Conservation (phyloP, 2,113 vertebrate genomes). For the Crotalus horridus region DNA sequence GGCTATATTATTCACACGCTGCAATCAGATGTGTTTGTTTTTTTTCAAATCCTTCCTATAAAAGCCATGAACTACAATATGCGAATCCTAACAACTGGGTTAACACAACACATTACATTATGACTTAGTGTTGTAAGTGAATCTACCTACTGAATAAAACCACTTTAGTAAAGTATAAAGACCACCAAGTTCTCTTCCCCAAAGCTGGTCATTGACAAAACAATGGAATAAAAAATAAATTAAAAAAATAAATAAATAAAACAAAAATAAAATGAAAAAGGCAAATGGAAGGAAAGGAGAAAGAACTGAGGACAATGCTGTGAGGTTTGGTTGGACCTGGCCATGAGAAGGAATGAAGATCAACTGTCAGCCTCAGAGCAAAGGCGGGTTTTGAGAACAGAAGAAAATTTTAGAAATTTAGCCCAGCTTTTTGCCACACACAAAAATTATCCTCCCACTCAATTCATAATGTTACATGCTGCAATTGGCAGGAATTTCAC, state of each 20-base stretch:
- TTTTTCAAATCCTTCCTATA: neutral
- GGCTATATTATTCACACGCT: neutral
- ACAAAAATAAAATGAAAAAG: neutral
- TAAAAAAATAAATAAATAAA: too few relatives aligned
- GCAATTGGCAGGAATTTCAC: too few relatives aligned
- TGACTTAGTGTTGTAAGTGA: neutral
- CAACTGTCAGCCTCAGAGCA: too few relatives aligned
- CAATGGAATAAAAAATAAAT: neutral
- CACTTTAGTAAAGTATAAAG: neutral
- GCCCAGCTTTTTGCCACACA: neutral
- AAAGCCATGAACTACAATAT: neutral
- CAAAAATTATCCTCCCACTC: neutral
- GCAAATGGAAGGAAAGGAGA: neutral
- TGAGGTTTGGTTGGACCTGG: neutral
- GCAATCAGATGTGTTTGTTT: neutral
- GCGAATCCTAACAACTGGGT: neutral
- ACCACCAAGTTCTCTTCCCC: neutral
- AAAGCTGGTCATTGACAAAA: neutral
- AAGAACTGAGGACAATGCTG: too few relatives aligned
- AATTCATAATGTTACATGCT: too few relatives aligned
- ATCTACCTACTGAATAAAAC: neutral
- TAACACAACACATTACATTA: neutral
- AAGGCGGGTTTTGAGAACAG: too few relatives aligned
- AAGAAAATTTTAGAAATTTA: neutral
- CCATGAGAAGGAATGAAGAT: too few relatives aligned